Base-by-base conservation (phyloP, 2,113 vertebrate species). In the Gasterosteus nipponicus region DNA sequence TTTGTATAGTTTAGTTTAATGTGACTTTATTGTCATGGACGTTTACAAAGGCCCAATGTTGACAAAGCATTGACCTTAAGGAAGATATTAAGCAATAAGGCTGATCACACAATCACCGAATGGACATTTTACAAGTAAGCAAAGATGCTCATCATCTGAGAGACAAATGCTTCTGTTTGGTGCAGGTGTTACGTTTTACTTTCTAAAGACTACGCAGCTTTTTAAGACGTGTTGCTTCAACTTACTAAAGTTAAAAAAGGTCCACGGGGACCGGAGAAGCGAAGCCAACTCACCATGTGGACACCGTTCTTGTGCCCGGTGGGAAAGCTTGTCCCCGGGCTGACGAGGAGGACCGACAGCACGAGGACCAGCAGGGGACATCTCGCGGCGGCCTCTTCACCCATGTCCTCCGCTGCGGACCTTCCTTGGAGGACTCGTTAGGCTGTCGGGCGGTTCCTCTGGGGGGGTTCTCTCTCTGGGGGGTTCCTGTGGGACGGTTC, bases 311-410 rank as follows among this genome's bases (percentile, higher is more conserved):
- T 93, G 80, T 87, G 94, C 59, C 91, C 93, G 54, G 93, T 81
- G 5, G 96, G 96, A 19, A 96, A 94, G 16, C 93, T 94, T 2
- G 84, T 81, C 54, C 89, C 93, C 26, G 89, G 75, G 15, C 89
- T 88, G 19, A 94, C 47, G 29, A 92, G 80, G 29, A 94, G 83
- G 11, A 94, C 58, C 29, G 95, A 86, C 7, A 93, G 80, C 33
- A 94, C 77, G 69, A 92, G 83, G 51, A 93, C 82, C 68, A 94
- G 92, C 78, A 93, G 54, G 53, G 90, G 90, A 60, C 89, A 77
- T 69, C 87, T 92, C 75, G 88, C 83, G 84, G 88, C 79, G 6
- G 86, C 81, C 75, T 85, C 84, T 73, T 81, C 68, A 80, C 87
- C 71, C 95, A 96, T 96, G 87, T 89, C 93, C 89, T 66, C 63